Evolutionary conservation across 2,113 vertebrate species (phyloP), one percentile per base, ranked within the genome.

Genomic region (Actinemys pallida): DNA sequence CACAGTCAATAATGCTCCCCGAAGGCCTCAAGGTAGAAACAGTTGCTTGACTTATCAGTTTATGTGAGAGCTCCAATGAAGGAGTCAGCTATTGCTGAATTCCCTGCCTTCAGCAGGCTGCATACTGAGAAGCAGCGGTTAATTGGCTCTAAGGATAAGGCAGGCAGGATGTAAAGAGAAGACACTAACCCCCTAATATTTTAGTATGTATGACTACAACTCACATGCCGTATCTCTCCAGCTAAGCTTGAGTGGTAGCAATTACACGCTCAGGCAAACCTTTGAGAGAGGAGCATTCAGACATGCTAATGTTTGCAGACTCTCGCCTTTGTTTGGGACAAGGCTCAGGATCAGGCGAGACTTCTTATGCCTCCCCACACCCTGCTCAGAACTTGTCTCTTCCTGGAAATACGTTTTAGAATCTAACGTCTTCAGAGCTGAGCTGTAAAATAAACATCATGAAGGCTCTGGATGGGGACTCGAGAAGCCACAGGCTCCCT

Each of bases 281-380:
- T 83, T 3, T 29, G 52, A 22, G 83, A 90, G 76, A 76, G 50
- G 8, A 62, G 12, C 17, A 25, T 69, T 82, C 86, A 69, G 17
- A 20, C 13, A 35, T 20, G 17, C 1, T 50, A n/a, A 52, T 42
- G 20, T 54, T 53, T 5, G 1, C 7, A 81, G 47, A 65, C 84
- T 14, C 62, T 35, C 56, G 31, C 8, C 35, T 35, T n/a, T 81
- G 24, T 86, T 86, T 69, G n/a, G 39, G 42, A 17, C 49, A 76
- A 35, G 12, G 29, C 47, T 31, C 27, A 78, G 52, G n/a, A 45
- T 78, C 11, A 78, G 42, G 7, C 5, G 75, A 75, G 39, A 2
- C 8, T 5, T 16, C 81, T 31, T n/a, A 24, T 13, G 35, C 57
- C 11, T 27, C 45, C 39, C 2, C 4, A 0, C 1, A 50, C 47